Evolutionary conservation across 1,140 invertebrate genomes (phyloP).

Genomic region (Zaprionus inermis): DNA sequence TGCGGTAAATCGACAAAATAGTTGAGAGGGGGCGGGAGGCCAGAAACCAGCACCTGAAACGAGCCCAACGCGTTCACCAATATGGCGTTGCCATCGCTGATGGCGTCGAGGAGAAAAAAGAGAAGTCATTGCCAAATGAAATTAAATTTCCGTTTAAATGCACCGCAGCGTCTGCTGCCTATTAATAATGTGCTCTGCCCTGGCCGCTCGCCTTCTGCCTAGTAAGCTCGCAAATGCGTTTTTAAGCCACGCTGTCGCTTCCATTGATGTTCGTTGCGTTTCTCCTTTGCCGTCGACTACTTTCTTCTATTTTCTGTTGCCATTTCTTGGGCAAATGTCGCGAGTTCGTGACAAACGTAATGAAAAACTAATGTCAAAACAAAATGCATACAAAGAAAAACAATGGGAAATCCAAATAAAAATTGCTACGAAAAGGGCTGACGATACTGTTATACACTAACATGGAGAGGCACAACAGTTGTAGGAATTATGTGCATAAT

Average conservation of each 20-base stretch:
- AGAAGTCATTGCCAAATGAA: slow-evolving; percentile 56
- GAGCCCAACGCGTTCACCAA: not conserved
- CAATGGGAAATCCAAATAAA: slow-evolving; percentile 5
- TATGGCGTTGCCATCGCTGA: slow-evolving; percentile 9
- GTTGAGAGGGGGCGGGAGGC: slow-evolving; percentile 41
- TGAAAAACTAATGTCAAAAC: slow-evolving; percentile 71
- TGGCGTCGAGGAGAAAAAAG: slow-evolving; percentile 11
- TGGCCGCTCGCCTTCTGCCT: not conserved
- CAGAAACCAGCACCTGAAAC: not conserved
- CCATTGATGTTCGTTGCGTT: not conserved
- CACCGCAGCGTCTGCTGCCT: slow-evolving; percentile 28
- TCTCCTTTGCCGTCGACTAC: not conserved
- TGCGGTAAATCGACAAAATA: slow-evolving; percentile 73
- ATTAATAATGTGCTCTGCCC: slow-evolving; percentile 32
- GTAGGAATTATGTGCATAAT: too few relatives aligned
- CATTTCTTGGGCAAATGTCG: slow-evolving; percentile 37
- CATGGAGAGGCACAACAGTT: not conserved
- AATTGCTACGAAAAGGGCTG: not conserved
- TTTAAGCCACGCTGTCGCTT: slow-evolving; percentile 35
- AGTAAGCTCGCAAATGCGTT: slow-evolving; percentile 48
- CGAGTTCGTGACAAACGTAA: slow-evolving; percentile 60
- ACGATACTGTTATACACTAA: not conserved
- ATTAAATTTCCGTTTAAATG: slow-evolving; percentile 78
- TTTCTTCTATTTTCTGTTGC: slow-evolving; percentile 15
- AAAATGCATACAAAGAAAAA: slow-evolving; percentile 42